Percentiles rank a stretch among this genome's conserved stretches.
phyloP scores from a whole-genome alignment of 1,140 invertebrate species.

The Penaeus japonicus region DNA sequence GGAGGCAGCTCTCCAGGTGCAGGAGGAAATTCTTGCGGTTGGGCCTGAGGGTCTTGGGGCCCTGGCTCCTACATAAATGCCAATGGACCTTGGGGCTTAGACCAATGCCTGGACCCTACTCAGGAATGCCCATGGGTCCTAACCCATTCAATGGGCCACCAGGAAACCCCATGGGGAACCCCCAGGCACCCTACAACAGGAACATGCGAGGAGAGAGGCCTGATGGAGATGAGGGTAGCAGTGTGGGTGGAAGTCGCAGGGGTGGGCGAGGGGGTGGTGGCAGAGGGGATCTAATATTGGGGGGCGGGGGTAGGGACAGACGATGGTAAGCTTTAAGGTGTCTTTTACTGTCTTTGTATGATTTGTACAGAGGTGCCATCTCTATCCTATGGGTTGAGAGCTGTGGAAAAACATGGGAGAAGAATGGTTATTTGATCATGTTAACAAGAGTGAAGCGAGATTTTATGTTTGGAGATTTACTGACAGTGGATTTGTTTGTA shows the following conservation, averaged over 20 bases:
- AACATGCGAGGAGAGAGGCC: not conserved
- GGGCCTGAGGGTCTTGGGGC: slow-evolving; percentile 2
- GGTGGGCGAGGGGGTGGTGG: slow-evolving; percentile 18
- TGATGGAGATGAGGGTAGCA: not conserved
- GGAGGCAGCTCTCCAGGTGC: not conserved
- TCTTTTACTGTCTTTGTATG: too few species aligned
- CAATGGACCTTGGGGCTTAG: slow-evolving; percentile 30
- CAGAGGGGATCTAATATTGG: not conserved
- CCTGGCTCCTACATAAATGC: slow-evolving; percentile 22
- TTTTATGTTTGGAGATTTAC: too few species aligned
- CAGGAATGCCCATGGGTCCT: slow-evolving; percentile 19
- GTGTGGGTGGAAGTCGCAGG: not conserved
- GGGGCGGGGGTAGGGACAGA: slow-evolving; percentile 17
- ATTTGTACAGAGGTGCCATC: too few species aligned
- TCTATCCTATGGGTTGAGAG: too few species aligned
- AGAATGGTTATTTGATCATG: too few species aligned
- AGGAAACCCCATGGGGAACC: not conserved
- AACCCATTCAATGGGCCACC: slow-evolving; percentile 25
- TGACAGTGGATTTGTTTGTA: too few species aligned
- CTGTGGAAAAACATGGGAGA: too few species aligned
- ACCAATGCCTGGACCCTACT: slow-evolving; percentile 28
- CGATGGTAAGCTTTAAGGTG: not conserved
- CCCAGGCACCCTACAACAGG: slow-evolving; percentile 13
- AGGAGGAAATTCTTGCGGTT: not conserved
- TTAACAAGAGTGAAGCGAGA: too few species aligned